Conservation (phyloP, 2,888 invertebrate genomes). For the Meta bourneti region DNA sequence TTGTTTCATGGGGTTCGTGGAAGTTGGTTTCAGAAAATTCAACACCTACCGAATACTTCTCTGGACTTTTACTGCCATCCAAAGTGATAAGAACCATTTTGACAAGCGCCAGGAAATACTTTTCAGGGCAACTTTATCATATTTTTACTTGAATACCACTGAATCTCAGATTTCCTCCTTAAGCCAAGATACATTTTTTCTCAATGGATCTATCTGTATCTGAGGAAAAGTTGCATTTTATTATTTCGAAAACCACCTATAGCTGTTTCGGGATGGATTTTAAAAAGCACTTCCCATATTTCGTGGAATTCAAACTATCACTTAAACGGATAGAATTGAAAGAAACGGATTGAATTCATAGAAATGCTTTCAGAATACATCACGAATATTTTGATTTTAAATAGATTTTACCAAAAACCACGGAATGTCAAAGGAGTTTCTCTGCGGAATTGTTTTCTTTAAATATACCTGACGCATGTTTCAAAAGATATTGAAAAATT, state of each 20-base stretch:
- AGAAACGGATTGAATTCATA: background rate
- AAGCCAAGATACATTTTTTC: slow-evolving; percentile 4
- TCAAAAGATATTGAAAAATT: too few species aligned
- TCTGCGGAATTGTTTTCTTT: too few species aligned
- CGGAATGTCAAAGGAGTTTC: too few species aligned
- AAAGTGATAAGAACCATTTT: slow-evolving; percentile 65
- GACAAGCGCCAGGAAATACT: slow-evolving; percentile 65
- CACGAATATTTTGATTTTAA: background rate
- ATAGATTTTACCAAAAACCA: background rate
- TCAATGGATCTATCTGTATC: background rate
- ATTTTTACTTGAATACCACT: slow-evolving; percentile 27
- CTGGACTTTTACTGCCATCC: slow-evolving; percentile 32
- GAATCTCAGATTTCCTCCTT: slow-evolving; percentile 65
- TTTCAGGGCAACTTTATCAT: slow-evolving; percentile 47
- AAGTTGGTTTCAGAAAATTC: slow-evolving; percentile 51
- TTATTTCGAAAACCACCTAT: slow-evolving; percentile 11
- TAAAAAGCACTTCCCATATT: slow-evolving; percentile 4
- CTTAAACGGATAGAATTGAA: background rate
- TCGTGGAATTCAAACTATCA: background rate
- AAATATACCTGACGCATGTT: too few species aligned
- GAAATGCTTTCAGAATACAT: background rate
- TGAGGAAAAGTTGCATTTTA: background rate
- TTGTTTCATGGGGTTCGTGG: slow-evolving; percentile 15
- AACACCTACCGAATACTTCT: slow-evolving; percentile 36
- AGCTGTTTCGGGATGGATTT: slow-evolving; percentile 30